phyloP scores from a whole-genome alignment of 2,113 vertebrate species.

The Pardalotus punctatus region DNA sequence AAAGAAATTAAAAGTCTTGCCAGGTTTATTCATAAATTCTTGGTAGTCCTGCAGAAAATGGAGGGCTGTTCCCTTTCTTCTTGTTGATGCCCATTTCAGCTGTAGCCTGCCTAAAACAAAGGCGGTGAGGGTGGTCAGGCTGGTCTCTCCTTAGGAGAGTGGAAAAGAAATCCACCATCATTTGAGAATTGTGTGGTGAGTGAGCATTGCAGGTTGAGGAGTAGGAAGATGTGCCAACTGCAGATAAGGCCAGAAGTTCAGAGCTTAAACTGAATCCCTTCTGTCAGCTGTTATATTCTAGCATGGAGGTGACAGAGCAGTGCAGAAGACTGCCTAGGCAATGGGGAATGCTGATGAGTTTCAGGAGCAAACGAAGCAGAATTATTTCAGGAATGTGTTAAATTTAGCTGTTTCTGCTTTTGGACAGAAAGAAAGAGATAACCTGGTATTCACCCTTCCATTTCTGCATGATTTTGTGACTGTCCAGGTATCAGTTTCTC shows the following conservation, averaged over 20 bases:
- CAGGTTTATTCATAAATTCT: not conserved
- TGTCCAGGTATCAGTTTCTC: not conserved
- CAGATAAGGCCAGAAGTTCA: not conserved
- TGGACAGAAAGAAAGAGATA: not conserved
- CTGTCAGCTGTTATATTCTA: not conserved
- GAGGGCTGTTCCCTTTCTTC: not conserved
- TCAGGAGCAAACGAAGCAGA: not conserved
- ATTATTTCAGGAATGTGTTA: not conserved
- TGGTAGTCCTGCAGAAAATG: not conserved
- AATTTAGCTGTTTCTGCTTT: not conserved
- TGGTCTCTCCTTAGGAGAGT: not conserved
- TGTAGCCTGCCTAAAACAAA: not conserved
- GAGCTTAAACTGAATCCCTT: not conserved
- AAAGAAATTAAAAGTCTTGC: not conserved
- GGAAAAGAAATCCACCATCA: not conserved
- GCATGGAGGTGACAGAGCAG: not conserved
- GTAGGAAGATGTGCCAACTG: not conserved
- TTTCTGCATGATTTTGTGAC: not conserved
- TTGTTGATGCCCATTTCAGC: not conserved
- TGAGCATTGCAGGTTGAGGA: not conserved
- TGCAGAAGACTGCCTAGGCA: not conserved
- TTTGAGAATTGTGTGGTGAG: rapidly evolving
- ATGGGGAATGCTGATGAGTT: not conserved
- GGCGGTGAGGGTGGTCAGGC: rapidly evolving
- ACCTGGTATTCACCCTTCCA: not conserved